Base-by-base conservation (phyloP, 2,888 invertebrate species). In the Strigamia crassipes region DNA sequence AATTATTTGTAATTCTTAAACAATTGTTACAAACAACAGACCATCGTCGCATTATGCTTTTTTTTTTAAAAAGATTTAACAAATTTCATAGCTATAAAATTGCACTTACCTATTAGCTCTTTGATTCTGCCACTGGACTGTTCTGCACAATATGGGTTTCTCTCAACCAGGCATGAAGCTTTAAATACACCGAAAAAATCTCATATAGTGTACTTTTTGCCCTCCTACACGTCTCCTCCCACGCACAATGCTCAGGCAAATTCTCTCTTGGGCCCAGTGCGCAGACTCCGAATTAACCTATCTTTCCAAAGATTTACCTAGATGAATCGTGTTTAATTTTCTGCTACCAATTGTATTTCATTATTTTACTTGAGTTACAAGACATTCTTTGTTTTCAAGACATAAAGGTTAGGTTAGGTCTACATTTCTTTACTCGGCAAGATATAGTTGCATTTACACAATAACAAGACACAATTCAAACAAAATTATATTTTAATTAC, bases 201-300 rank as follows among this genome's bases (percentile, higher is more conserved):
- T 31, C 73, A 73, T 73, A 31, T 1, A 13, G 61, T 61, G 73
- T 73, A 73, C 27, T 73, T 73, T 73, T 73, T 73, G 31, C 27
- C 73, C 73, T 73, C 73, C 73, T 31, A 73, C 73, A 73, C 73
- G 31, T 15, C 73, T 73, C 73, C 73, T 27, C 73, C 73, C 31
- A 73, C 73, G 73, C 73, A 73, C 27, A 73, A 73, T 73, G 73
- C 73, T 73, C 73, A 73, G 73, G 27, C n/a, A 73, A 73, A 31
- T 73, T 31, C 31, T 27, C 31, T n/a, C 31, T 38, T 73, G 12
- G 10, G 27, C 12, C 73, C 27, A 27, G 27, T 73, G 73, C 73
- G 73, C 73, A 73, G 73, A 31, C 73, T 23, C 73, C 5, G 73
- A 27, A 73, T 73, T 73, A 73, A 73, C 73, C 73, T 73, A 31